Base-by-base conservation (phyloP, 2,797 vertebrate species). In the Poliocrania exsul region DNA sequence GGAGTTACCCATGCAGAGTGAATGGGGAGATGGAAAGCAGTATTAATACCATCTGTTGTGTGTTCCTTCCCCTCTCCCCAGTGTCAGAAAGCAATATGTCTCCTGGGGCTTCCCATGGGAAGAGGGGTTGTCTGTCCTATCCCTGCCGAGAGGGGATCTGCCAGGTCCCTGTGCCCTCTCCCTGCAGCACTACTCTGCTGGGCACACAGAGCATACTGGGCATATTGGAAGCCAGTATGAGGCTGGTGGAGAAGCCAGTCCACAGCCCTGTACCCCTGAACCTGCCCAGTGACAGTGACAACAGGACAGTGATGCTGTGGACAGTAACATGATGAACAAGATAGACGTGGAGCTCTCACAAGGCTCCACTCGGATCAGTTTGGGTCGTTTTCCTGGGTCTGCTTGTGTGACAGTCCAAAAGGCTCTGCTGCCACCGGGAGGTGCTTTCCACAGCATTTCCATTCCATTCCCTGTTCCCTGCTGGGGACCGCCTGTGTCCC, bases 251-350 rank as follows among this genome's bases (percentile, higher is more conserved):
- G 40, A 23, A 78, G 17, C 24, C 9, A 12, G 3, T 11, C 33
- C n/a, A 19, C 44, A 72, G 50, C 38, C 26, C 29, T 0, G 1
- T 12, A 6, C 3, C 18, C 33, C n/a, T 33, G 33, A 8, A 20
- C 7, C 16, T 5, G 1, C 31, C 11, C 0, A 1, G 51, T 31
- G 78, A 25, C 60, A 40, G 46, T 31, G 89, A 6, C 46, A 56
- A 31, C 5, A 26, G 15, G 23, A 8, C 6, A 12, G 16, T 8
- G 38, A 17, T 19, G 51, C 42, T 86, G 77, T 3, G 31, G 18
- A 7, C 13, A 7, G 42, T 38, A 51, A 19, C 0, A 0, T 1
- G 37, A 57, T 18, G 58, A 5, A 3, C 0, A 42, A 42, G 7
- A 42, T 17, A 42, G 40, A 42, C 4, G 16, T 42, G 40, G 40